Percentiles rank a stretch among this genome's conserved stretches.
Conservation (phyloP, 2,113 vertebrate genomes). For the Podiceps cristatus region DNA sequence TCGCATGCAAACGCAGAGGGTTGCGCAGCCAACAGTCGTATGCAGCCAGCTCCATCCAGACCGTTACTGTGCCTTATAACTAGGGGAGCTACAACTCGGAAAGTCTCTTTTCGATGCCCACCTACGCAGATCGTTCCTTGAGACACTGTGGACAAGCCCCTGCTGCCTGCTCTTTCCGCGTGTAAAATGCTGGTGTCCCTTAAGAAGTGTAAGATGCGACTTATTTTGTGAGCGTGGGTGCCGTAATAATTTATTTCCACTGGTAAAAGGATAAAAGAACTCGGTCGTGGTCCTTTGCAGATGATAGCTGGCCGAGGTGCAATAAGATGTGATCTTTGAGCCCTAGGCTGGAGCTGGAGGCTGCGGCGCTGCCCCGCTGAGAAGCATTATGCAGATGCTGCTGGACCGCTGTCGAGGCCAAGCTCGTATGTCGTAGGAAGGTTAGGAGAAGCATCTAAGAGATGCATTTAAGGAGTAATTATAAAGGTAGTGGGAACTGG, state of each 20-base stretch:
- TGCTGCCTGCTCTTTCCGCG: accelerated
- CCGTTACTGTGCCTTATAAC: too few species aligned
- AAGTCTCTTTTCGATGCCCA: neutral
- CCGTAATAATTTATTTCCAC: accelerated
- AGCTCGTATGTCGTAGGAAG: neutral
- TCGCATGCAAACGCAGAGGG: neutral
- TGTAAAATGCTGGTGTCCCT: neutral
- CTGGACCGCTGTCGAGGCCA: neutral
- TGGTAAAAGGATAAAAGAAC: too few species aligned
- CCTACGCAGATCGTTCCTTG: accelerated
- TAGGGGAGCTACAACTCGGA: accelerated
- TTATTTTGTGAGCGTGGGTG: neutral
- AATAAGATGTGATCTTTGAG: neutral
- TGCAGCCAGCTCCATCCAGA: too few species aligned
- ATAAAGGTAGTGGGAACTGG: neutral
- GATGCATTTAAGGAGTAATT: neutral
- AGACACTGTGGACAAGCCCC: too few species aligned
- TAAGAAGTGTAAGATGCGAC: neutral
- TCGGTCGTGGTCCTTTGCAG: too few species aligned
- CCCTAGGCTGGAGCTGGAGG: neutral
- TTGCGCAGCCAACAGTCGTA: neutral
- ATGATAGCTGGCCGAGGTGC: neutral
- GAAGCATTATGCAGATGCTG: neutral
- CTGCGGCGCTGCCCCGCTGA: accelerated
- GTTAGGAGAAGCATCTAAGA: neutral